A percentile compares a stretch with the other conserved stretches of the same genome.
These are phyloP conservation scores for Pelobates cultripes DNA, from an alignment of 2,797 vertebrate genomes.

Conservation along the genomic window DNA sequence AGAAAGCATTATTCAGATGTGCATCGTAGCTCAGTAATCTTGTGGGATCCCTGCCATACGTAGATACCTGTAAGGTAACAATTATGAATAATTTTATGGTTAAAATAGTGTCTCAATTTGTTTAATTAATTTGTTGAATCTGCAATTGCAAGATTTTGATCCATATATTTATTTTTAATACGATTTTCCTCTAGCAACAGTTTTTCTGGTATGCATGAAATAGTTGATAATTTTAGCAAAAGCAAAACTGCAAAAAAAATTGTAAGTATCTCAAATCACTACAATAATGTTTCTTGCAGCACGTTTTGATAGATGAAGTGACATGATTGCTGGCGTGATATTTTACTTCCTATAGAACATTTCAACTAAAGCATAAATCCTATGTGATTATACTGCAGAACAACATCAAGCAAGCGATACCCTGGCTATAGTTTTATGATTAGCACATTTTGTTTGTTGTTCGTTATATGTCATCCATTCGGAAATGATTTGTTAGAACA, in stretches of 20 bases:
- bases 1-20: no score
- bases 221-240: neutral
- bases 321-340: neutral
- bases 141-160: no score
- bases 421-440: neutral
- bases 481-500: neutral
- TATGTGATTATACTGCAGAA: slow-evolving; percentile 5
- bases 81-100: no score
- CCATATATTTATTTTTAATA: no score
- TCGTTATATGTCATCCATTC: neutral
- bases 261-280: neutral
- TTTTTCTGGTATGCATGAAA: neutral
- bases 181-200: neutral
- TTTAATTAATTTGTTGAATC: no score
- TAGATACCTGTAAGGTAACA: no score
- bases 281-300: neutral
- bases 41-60: no score
- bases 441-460: slow-evolving; percentile 1
- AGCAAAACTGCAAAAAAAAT: neutral
- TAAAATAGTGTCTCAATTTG: no score
- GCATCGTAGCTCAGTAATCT: no score
- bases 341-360: neutral
- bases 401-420: neutral
- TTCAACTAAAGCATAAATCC: slow-evolving; percentile 2
- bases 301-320: neutral